Conservation (phyloP, 1,140 invertebrate species). For the Scaptodrosophila lebanonensis region DNA sequence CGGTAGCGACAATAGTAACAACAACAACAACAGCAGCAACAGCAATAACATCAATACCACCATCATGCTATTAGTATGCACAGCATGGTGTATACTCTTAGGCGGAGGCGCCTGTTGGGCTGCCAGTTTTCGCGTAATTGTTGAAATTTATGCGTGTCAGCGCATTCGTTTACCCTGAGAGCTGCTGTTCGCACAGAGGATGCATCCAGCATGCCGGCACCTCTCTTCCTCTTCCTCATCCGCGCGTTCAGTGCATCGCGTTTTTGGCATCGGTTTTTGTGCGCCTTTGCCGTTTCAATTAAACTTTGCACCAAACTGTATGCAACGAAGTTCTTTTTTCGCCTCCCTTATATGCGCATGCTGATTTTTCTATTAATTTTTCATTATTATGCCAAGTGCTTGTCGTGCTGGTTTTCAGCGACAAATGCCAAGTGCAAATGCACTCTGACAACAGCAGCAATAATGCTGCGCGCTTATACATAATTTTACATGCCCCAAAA, state of each 20-base stretch:
- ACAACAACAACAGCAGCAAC: constrained; percentile 17
- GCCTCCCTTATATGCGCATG: not conserved
- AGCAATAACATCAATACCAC: constrained; percentile 7
- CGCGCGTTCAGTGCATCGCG: not conserved
- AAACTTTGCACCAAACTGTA: constrained; percentile 56
- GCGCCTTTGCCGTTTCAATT: constrained; percentile 46
- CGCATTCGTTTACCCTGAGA: constrained; percentile 30
- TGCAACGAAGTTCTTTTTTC: constrained; percentile 32
- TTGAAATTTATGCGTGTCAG: constrained; percentile 59
- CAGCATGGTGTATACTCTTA: constrained; percentile 42
- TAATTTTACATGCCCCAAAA: constrained; percentile 32
- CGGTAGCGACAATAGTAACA: no score
- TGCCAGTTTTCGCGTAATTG: constrained; percentile 23
- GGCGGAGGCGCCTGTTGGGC: not conserved
- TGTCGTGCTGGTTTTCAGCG: constrained; percentile 1
- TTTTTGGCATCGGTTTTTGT: not conserved
- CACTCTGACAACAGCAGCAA: no score
- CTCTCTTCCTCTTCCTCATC: not conserved
- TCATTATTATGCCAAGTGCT: constrained; percentile 56
- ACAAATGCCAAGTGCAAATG: no score
- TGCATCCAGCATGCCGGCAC: no score
- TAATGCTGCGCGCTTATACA: constrained; percentile 26
- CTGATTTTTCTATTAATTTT: constrained; percentile 58
- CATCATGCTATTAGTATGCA: constrained; percentile 48
- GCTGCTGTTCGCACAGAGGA: no score